A percentile compares a stretch with the other conserved stretches of the same genome.
These are phyloP conservation scores for Momotus momota DNA, from an alignment of 2,797 vertebrate species.

Conservation along the genomic window DNA sequence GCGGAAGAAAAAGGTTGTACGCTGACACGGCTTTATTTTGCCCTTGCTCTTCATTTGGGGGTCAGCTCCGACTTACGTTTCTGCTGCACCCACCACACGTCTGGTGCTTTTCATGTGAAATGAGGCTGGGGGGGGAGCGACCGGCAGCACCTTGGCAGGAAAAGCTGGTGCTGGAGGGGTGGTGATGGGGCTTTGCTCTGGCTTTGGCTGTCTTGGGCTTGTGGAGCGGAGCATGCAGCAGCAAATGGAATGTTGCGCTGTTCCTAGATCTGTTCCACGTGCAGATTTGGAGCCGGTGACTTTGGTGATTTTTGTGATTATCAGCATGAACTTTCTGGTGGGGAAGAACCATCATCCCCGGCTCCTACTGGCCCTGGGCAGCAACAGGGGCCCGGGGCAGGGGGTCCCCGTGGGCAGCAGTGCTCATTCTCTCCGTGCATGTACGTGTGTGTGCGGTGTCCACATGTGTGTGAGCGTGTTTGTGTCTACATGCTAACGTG, in stretches of 20 bases:
- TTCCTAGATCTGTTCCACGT: background rate
- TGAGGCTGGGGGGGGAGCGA: background rate
- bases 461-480: accelerated
- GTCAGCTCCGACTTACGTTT: background rate
- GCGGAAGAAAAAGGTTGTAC: background rate
- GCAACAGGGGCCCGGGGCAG: accelerated
- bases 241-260: background rate
- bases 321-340: background rate
- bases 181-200: background rate
- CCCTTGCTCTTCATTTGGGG: constrained; percentile 42
- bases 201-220: background rate
- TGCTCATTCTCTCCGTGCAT: accelerated
- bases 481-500: accelerated
- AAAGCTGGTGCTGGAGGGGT: background rate
- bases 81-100: background rate
- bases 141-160: background rate
- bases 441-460: accelerated
- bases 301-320: background rate
- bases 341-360: background rate
- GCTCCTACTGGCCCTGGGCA: background rate
- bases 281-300: background rate
- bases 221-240: background rate
- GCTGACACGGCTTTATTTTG: constrained; percentile 39
- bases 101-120: background rate
- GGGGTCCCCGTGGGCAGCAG: background rate